Percentiles rank a stretch among this genome's conserved stretches.
These are phyloP conservation scores for Alloscopus bannaensis DNA, from an alignment of 2,888 invertebrate genomes.

Conservation along the genomic window DNA sequence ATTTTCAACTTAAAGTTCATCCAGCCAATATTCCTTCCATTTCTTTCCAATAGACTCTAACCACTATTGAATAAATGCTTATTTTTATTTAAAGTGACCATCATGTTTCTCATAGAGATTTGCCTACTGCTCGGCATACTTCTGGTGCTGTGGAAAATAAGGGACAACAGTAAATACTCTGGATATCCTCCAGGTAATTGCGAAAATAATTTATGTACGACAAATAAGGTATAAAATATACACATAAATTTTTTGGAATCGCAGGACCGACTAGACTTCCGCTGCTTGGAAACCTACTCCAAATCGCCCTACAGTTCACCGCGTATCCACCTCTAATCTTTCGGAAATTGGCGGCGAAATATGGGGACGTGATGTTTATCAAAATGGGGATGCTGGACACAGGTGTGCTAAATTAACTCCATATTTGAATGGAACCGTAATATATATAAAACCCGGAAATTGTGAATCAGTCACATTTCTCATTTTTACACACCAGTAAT, in stretches of 20 bases:
- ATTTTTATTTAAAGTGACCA: too few species aligned
- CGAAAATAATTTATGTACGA: too few species aligned
- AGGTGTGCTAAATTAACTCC: neutral
- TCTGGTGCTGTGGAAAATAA: neutral
- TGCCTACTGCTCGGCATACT: too few species aligned
- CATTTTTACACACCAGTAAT: too few species aligned
- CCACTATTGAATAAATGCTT: too few species aligned
- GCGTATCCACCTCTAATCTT: slow-evolving; percentile 18
- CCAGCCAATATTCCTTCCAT: too few species aligned
- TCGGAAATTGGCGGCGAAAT: slow-evolving; percentile 12
- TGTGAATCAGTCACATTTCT: too few species aligned
- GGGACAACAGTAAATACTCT: neutral
- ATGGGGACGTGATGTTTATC: slow-evolving; percentile 43
- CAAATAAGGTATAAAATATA: neutral
- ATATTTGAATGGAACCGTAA: too few species aligned
- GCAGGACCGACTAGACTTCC: slow-evolving; percentile 46
- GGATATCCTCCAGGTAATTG: slow-evolving; percentile 5
- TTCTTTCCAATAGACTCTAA: too few species aligned
- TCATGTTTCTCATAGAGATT: too few species aligned
- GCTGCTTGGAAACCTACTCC: slow-evolving; percentile 30
- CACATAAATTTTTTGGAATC: neutral
- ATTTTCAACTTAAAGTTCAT: too few species aligned
- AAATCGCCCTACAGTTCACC: neutral
- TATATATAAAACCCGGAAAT: too few species aligned
- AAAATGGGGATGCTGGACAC: slow-evolving; percentile 6